Base-by-base conservation (phyloP, 2,888 invertebrate genomes). In the Drosophila sordidapex region DNA sequence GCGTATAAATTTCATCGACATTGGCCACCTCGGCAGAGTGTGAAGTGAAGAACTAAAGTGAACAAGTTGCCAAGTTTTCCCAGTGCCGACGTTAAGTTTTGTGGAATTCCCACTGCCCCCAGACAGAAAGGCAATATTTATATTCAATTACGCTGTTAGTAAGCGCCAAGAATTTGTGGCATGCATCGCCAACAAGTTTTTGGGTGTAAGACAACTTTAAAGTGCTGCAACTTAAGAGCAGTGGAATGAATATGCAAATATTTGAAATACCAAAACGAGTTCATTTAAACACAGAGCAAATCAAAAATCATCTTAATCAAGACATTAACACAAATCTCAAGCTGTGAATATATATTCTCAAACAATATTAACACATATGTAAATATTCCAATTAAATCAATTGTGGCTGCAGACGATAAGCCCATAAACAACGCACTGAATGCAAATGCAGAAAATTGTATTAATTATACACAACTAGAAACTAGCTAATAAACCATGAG, bases 1-100 rank as follows among this genome's bases (percentile, higher is more conserved):
- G 83, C 71, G 76, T 74, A 83, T 81, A 81, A 76, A 81, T 81
- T 83, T 81, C 81, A 81, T 81, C 79, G 81, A 71, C 80, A 71
- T 52, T 59, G 53, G 62, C 63, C 62, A 57, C 48, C 62, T 54
- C 58, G 40, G 13, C 62, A 29, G 69, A 75, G 75, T 78, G 78
- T 72, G 75, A 78, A 78, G 51, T 62, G 68, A 53, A 40, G 68
- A 69, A 60, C 76, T 48, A 58, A 74, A 71, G 64, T 66, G 71
- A 56, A 63, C 64, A 72, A 79, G 40, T 59, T 74, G 69, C 72
- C 74, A 74, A 81, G 74, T 74, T 74, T 74, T 64, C 25, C 33
- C 13, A 38, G n/a, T 38, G 18, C 2, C n/a, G 38, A 15, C 38
- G 29, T 38, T 29, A 29, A 40, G n/a, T 29, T 15, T 29, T 29